Evolutionary conservation across 2,113 vertebrate species (phyloP), one percentile per base, ranked within the genome.

Genomic region (Phyllostomus hastatus): DNA sequence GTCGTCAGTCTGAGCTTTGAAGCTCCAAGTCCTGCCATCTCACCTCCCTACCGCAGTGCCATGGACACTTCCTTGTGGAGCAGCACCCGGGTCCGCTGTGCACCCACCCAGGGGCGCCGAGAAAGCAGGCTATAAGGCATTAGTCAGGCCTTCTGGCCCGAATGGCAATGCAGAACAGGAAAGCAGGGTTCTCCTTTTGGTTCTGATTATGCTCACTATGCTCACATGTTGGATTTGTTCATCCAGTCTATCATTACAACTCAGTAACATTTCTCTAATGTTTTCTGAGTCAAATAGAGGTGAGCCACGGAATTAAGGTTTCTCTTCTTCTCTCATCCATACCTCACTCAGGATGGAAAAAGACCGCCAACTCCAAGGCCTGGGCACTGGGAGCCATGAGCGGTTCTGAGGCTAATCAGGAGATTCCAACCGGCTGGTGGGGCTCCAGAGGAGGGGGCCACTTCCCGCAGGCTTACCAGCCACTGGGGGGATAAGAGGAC

Each of bases 401-500:
- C 2, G 54, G 86, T 28, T 28, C 48, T 69, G 43, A 64, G 64
- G 41, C 57, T 31, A 28, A 28, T 22, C 4, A 81, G 41, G 38
- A 4, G 15, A 17, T 35, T 69, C 87, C 64, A 69, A 7, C 41
- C 5, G 12, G 64, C 7, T 8, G 2, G 35, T 15, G 20, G 24
- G 24, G 35, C 50, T 75, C 59, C 1, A 14, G 38, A 84, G 69
- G 75, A 73, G 11, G 35, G 5, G 10, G 52, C 12, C 10, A 6
- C n/a, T 20, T 69, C 70, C 10, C 2, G 6, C 14, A n/a, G 41
- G 85, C 31, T 46, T 26, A 28, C 24, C 24, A n/a, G 80, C 46
- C 14, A 0, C 6, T 2, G 54, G 28, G 35, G 33, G 9, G 4
- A 5, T 0, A 28, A 59, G 4, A 72, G 41, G 73, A 35, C 28